Conservation (phyloP, 2,113 vertebrate species). For the Chaetorhynchus papuensis region DNA sequence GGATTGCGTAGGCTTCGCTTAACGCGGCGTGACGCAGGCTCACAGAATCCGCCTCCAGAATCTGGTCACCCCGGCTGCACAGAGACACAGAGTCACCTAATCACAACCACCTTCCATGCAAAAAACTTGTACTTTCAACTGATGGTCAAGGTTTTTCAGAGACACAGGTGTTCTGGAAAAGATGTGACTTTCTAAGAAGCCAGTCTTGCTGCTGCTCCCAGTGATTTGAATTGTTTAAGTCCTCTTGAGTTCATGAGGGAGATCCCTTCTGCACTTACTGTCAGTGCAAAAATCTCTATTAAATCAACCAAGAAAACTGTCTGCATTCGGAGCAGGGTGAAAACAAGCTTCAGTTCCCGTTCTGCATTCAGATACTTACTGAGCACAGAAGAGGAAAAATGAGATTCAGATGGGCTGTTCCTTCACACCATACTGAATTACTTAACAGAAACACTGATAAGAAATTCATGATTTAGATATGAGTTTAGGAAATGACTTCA, state of each 20-base stretch:
- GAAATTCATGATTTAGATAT: conserved; percentile 29
- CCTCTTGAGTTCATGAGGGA: neutral
- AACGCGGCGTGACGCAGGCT: conserved; percentile 88
- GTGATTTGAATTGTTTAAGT: neutral
- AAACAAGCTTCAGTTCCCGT: neutral
- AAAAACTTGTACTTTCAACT: neutral
- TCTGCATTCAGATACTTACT: neutral
- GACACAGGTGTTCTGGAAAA: neutral
- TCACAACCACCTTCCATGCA: neutral
- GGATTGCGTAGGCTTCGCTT: conserved; percentile 90
- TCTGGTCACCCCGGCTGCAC: conserved; percentile 89
- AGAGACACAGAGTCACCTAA: neutral
- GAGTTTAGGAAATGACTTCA: conserved; percentile 36
- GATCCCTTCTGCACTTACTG: neutral
- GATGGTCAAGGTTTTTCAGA: neutral
- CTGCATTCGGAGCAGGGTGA: neutral
- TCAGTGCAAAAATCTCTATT: neutral
- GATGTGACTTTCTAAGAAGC: neutral
- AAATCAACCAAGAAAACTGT: neutral
- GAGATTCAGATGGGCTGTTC: conserved; percentile 13
- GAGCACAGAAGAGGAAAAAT: neutral
- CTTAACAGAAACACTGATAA: conserved; percentile 51
- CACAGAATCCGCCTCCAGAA: conserved; percentile 90
- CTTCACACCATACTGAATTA: conserved; percentile 46
- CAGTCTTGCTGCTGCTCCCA: neutral